phyloP scores from a whole-genome alignment of 2,888 invertebrate genomes.

The Augochlorella aurata region DNA sequence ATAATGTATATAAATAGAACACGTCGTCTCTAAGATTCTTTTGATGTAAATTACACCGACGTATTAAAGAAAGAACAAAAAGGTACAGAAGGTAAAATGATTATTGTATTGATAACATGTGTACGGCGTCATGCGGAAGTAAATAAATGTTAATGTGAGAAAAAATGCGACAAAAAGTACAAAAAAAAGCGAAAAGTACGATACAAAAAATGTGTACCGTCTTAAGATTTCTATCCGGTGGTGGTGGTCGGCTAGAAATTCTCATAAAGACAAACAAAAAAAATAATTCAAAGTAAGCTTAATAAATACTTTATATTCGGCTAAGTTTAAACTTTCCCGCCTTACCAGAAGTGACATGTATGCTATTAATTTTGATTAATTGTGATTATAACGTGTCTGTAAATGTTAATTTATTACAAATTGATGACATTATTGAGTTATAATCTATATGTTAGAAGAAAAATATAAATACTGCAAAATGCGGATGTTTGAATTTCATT shows the following conservation, averaged over 20 bases:
- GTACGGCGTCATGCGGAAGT: conserved; percentile 28
- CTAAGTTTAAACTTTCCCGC: conserved; percentile 76
- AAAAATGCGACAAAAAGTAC: conserved; percentile 65
- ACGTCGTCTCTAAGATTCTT: conserved; percentile 56
- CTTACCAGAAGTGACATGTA: conserved; percentile 81
- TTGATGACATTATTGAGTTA: conserved; percentile 74
- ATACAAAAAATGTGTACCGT: conserved; percentile 66
- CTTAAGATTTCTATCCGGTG: conserved; percentile 78
- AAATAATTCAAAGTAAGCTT: conserved; percentile 71
- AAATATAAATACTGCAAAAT: conserved; percentile 51
- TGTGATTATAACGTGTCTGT: conserved; percentile 64
- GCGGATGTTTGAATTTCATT: conserved; percentile 18
- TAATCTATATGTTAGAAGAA: conserved; percentile 74
- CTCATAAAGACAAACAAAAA: conserved; percentile 68
- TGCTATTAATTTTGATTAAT: conserved; percentile 72
- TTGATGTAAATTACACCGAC: conserved; percentile 40
- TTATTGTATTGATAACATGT: conserved; percentile 17
- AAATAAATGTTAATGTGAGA: conserved; percentile 49
- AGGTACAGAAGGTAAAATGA: conserved; percentile 32
- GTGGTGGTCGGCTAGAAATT: conserved; percentile 81
- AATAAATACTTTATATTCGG: conserved; percentile 68
- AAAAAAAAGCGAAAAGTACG: conserved; percentile 72
- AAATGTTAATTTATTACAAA: conserved; percentile 64
- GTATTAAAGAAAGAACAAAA: conserved; percentile 30
- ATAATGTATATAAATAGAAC: conserved; percentile 36